Evolutionary conservation across 1,140 invertebrate species (phyloP), one percentile per base, ranked within the genome.

Genomic region (Thaumatotibia leucotreta): DNA sequence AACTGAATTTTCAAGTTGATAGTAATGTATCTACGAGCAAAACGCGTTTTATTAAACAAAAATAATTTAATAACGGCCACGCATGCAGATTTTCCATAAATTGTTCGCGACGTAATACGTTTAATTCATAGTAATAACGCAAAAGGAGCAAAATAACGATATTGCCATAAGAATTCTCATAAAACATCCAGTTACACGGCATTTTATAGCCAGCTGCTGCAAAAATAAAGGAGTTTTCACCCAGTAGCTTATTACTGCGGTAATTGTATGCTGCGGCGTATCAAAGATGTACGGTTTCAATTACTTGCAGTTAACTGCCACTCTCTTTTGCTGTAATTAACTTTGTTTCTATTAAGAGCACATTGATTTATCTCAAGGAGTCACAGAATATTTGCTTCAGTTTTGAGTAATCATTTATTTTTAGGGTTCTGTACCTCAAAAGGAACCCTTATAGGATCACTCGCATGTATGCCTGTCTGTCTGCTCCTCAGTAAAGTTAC

Each of bases 241-340:
- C 52, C 52, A 27, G 52, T 58, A 58, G 52, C 52, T 58, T 58
- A 58, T 58, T 58, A 58, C 23, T 0, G n/a, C 52, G 24, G 23
- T 58, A 58, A 58, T 58, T 58, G n/a, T 58, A 58, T 54, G 50
- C 52, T 24, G 52, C 52, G 52, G 52, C 52, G 52, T 58, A 58
- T 58, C 52, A 58, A 27, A 58, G 52, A 58, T 58, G 52, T 58
- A 31, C 23, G 52, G 24, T 27, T 58, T 58, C 52, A 58, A 58
- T 58, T 58, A 58, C 52, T 8, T 6, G 52, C 52, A 14, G 14
- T 58, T 29, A 27, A 58, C 52, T 52, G 52, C 23, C 52, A 58
- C 52, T 58, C 52, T 58, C 50, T 10, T 27, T 24, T 11, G 14
- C 52, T 58, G 24, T 58, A 58, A 58, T 58, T 58, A 31, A 58